Percentiles rank a stretch among this genome's conserved stretches.
These are phyloP conservation scores for Apteryx mantelli DNA, from an alignment of 2,113 vertebrate genomes.

Conservation along the genomic window DNA sequence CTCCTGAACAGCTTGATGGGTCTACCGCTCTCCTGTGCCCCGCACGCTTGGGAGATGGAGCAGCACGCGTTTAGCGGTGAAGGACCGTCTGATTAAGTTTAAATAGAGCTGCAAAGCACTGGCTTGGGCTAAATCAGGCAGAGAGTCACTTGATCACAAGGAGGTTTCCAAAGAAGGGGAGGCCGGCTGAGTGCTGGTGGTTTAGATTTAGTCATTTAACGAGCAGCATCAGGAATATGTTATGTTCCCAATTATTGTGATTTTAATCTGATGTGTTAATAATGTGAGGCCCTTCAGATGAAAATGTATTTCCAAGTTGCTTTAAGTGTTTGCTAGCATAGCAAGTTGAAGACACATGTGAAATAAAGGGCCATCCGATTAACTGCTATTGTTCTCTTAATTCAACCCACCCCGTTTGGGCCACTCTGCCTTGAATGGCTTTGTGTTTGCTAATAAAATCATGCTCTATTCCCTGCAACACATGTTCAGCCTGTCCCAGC, in stretches of 20 bases:
- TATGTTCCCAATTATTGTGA: background rate
- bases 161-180: background rate
- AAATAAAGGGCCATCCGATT: constrained; percentile 35
- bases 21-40: background rate
- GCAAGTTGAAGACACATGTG: constrained; percentile 53
- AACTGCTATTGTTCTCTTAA: constrained; percentile 71
- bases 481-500: constrained; percentile 44
- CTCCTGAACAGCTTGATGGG: background rate
- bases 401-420: constrained; percentile 50
- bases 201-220: constrained; percentile 2
- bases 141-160: background rate
- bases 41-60: rapidly evolving
- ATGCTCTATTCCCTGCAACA: constrained; percentile 45
- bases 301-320: constrained; percentile 29
- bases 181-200: background rate
- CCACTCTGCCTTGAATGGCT: constrained; percentile 39
- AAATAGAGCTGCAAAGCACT: background rate
- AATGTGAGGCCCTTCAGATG: background rate
- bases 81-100: background rate
- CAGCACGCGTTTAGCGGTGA: background rate
- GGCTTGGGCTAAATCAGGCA: background rate
- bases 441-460: constrained; percentile 64
- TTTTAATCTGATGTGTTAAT: constrained; percentile 59
- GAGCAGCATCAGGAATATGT: constrained; percentile 1
- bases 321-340: background rate